These are phyloP conservation scores for Protonemura montana DNA, from an alignment of 2,888 invertebrate species.

Conservation along the genomic window DNA sequence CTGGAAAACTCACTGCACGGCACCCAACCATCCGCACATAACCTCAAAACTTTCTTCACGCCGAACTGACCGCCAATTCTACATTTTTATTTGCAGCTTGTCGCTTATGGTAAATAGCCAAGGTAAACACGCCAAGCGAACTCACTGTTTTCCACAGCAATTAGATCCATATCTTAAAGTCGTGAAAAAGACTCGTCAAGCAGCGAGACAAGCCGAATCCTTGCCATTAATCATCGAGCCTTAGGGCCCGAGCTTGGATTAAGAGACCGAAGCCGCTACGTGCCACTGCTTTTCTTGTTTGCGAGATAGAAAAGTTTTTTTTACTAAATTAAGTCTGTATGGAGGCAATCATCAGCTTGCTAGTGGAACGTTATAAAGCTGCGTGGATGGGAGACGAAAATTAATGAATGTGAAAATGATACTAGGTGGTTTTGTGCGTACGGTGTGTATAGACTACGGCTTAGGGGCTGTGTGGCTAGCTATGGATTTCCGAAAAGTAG, in stretches of 20 bases:
- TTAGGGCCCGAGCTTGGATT: background rate
- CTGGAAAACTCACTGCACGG: too few species aligned
- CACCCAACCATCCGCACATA: too few species aligned
- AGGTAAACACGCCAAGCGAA: background rate
- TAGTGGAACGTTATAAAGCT: background rate
- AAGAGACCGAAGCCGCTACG: background rate
- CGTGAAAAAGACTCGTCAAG: background rate
- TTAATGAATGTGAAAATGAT: constrained; percentile 12
- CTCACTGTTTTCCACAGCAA: background rate
- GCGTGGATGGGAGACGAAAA: constrained; percentile 7
- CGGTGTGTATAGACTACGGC: background rate
- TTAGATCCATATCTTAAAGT: constrained; percentile 12
- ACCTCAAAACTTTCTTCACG: too few species aligned
- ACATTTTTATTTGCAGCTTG: background rate
- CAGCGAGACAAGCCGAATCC: background rate
- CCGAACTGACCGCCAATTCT: background rate
- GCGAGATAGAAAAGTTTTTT: constrained; percentile 9
- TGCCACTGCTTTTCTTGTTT: constrained; percentile 5
- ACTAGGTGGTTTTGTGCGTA: background rate
- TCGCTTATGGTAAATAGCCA: too few species aligned
- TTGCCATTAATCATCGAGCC: background rate
- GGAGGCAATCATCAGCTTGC: background rate
- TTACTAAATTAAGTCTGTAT: background rate
- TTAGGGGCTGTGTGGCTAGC: background rate
- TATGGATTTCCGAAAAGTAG: background rate